phyloP scores from a whole-genome alignment of 1,140 invertebrate species.

The Achroia grisella region DNA sequence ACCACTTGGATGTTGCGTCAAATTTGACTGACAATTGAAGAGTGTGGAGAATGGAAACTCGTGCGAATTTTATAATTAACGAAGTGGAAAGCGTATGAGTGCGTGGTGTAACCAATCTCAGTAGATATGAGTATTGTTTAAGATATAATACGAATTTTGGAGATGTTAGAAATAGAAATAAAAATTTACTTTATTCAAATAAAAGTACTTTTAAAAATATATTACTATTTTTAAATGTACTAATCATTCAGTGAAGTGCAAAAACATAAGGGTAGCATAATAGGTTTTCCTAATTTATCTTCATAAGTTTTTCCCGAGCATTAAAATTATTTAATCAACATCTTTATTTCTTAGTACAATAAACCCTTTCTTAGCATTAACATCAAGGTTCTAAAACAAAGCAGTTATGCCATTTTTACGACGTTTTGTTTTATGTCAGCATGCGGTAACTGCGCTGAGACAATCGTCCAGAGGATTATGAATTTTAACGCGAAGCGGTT shows the following conservation, averaged over 20 bases:
- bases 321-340: conserved; percentile 31
- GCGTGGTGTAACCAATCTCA: no score
- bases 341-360: conserved; percentile 7
- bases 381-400: conserved; percentile 8
- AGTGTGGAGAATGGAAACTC: conserved; percentile 49
- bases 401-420: conserved; percentile 14
- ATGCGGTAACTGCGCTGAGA: conserved; percentile 7
- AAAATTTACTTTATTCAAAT: no score
- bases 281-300: no score
- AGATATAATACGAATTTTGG: no score
- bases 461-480: background rate
- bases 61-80: conserved; percentile 56
- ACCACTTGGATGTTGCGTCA: conserved; percentile 47
- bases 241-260: no score
- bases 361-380: conserved; percentile 17
- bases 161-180: no score
- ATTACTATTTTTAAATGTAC: no score
- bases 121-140: no score
- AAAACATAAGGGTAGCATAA: no score
- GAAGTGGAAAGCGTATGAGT: conserved; percentile 18
- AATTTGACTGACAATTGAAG: conserved; percentile 56
- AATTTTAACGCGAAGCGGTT: background rate
- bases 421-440: conserved; percentile 8
- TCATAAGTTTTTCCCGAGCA: no score
- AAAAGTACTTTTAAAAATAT: no score